Conservation (phyloP, 2,113 vertebrate genomes). For the Esox niger region DNA sequence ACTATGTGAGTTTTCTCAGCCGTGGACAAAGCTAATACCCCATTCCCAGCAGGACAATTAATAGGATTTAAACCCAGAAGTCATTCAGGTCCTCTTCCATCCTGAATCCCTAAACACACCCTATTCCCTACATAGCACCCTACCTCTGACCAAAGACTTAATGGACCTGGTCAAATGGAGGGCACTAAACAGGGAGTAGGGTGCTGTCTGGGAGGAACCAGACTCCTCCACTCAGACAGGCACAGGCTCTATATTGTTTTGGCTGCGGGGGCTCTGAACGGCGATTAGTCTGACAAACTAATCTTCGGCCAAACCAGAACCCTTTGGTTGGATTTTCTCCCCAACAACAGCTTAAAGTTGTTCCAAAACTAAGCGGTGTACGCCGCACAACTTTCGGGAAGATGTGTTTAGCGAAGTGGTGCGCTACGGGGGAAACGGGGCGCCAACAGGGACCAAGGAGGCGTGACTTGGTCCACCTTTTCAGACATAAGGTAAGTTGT, state of each 20-base stretch:
- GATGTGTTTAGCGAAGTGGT: too few relatives aligned
- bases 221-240: slow-evolving; percentile 25
- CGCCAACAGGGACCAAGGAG: neutral
- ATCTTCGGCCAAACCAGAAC: slow-evolving; percentile 25
- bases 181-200: too few relatives aligned
- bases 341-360: neutral
- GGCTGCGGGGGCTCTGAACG: neutral
- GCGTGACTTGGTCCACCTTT: too few relatives aligned
- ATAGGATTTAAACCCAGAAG: slow-evolving; percentile 36
- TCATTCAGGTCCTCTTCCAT: slow-evolving; percentile 7
- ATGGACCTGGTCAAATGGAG: too few relatives aligned
- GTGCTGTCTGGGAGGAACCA: neutral
- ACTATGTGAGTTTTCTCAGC: slow-evolving; percentile 9
- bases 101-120: neutral
- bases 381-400: too few relatives aligned
- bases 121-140: too few relatives aligned
- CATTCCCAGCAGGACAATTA: slow-evolving; percentile 31
- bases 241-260: slow-evolving; percentile 26
- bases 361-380: too few relatives aligned
- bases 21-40: slow-evolving; percentile 14
- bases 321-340: slow-evolving; percentile 1
- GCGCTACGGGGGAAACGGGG: too few relatives aligned
- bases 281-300: slow-evolving; percentile 36
- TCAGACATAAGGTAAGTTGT: slow-evolving; percentile 6
- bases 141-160: too few relatives aligned